These are phyloP conservation scores for Leucoptera coffeella DNA, from an alignment of 2,888 invertebrate genomes.

Conservation along the genomic window DNA sequence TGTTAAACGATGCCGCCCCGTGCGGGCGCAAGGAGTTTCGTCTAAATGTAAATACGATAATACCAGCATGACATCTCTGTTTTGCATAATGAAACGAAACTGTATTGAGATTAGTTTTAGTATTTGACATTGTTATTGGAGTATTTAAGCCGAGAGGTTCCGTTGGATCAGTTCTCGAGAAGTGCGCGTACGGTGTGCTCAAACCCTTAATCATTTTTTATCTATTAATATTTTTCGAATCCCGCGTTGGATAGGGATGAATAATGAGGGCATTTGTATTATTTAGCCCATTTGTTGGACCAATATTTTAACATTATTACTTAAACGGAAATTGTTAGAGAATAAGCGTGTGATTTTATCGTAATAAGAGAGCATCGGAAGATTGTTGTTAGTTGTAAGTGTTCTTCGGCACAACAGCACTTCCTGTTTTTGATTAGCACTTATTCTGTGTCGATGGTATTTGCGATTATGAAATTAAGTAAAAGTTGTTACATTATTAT, in stretches of 20 bases:
- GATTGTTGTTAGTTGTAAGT: conserved; percentile 52
- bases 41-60: too few species aligned
- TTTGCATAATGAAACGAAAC: conserved; percentile 41
- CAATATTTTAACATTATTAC: conserved; percentile 55
- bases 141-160: conserved; percentile 44
- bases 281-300: conserved; percentile 56
- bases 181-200: conserved; percentile 38
- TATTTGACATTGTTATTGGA: conserved; percentile 53
- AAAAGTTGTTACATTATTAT: conserved; percentile 54
- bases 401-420: conserved; percentile 53
- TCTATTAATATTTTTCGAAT: conserved; percentile 53
- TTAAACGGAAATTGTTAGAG: conserved; percentile 53
- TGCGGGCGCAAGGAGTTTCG: too few species aligned
- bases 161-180: conserved; percentile 34
- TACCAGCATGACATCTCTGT: conserved; percentile 38
- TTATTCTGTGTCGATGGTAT: conserved; percentile 52
- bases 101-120: conserved; percentile 50
- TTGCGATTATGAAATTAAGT: conserved; percentile 46
- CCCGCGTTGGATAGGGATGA: conserved; percentile 52
- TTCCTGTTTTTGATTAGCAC: conserved; percentile 55
- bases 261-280: conserved; percentile 55
- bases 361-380: conserved; percentile 50
- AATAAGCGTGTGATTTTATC: conserved; percentile 54
- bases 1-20: conserved; percentile 27
- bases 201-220: conserved; percentile 50